Evolutionary conservation across 2,888 invertebrate species (phyloP).

Genomic region (Cataglyphis albicans): DNA sequence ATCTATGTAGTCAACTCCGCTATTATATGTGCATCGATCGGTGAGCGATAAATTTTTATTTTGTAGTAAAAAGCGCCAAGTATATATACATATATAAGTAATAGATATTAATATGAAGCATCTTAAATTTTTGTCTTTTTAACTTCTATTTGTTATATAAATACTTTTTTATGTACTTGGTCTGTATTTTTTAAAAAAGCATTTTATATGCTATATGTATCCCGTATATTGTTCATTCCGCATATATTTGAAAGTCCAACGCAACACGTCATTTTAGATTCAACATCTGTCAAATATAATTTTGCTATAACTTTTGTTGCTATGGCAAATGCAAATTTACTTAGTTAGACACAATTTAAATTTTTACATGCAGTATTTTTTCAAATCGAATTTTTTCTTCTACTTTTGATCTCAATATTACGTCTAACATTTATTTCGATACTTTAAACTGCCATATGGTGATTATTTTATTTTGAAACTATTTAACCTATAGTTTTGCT

Average conservation of each 20-base stretch:
- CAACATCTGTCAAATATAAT: not conserved
- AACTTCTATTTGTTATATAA: not conserved
- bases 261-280: not conserved
- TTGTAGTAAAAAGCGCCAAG: not conserved
- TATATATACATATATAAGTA: not conserved
- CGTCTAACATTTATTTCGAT: not conserved
- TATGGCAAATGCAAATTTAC: not conserved
- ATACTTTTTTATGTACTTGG: not conserved
- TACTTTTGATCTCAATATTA: not conserved
- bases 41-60: not conserved
- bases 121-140: not conserved
- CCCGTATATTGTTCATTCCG: not conserved
- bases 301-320: not conserved
- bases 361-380: not conserved
- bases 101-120: not conserved
- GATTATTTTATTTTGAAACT: not conserved
- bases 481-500: not conserved
- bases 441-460: not conserved
- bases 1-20: not conserved
- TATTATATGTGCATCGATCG: not conserved
- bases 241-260: not conserved
- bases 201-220: not conserved
- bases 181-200: not conserved
- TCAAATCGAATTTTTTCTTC: not conserved
- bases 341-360: not conserved